phyloP scores from a whole-genome alignment of 1,140 invertebrate genomes.

The Orius insidiosus region DNA sequence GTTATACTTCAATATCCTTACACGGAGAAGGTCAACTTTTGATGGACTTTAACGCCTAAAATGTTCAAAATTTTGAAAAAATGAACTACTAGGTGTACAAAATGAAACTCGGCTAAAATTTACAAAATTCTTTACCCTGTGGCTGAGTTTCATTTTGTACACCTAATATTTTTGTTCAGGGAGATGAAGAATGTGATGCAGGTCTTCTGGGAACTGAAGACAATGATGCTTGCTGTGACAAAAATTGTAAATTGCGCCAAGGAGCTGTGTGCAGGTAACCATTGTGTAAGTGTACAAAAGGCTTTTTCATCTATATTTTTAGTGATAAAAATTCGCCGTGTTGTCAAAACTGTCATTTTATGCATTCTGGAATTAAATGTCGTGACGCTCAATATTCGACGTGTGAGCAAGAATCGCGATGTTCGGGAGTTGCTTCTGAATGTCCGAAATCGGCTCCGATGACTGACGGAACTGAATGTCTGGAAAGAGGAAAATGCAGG shows the following conservation, averaged over 20 bases:
- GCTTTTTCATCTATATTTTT: conserved; percentile 23
- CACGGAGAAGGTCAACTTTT: too few species aligned
- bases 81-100: too few species aligned
- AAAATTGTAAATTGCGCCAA: conserved; percentile 73
- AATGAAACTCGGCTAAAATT: too few species aligned
- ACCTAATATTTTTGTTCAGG: too few species aligned
- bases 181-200: conserved; percentile 87
- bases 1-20: too few species aligned
- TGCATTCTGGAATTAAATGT: conserved; percentile 62
- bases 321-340: conserved; percentile 91
- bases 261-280: conserved; percentile 65
- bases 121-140: too few species aligned
- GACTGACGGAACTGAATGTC: conserved; percentile 67
- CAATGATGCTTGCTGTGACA: conserved; percentile 80
- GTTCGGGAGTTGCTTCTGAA: conserved; percentile 49
- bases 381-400: conserved; percentile 72
- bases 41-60: too few species aligned
- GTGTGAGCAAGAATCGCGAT: conserved; percentile 73
- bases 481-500: conserved; percentile 73
- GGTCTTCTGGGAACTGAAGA: conserved; percentile 82
- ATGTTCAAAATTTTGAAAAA: too few species aligned
- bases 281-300: background rate
- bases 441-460: conserved; percentile 72
- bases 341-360: conserved; percentile 75
- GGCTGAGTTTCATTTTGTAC: too few species aligned